phyloP scores from a whole-genome alignment of 2,113 vertebrate species.

The Cyphomyrus plagiostoma region DNA sequence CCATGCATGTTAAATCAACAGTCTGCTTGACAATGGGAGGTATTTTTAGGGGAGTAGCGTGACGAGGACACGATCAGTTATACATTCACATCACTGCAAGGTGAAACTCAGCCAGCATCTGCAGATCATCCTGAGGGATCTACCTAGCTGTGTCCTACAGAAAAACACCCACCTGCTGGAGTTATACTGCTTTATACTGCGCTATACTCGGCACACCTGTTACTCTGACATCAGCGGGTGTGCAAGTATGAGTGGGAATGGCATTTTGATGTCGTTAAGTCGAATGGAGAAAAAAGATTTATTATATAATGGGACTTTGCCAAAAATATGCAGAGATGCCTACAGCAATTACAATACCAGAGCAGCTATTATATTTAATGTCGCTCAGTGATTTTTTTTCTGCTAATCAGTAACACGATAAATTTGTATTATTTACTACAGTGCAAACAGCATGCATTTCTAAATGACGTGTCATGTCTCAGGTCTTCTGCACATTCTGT shows the following conservation, averaged over 20 bases:
- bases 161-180: not conserved
- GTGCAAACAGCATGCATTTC: conserved; percentile 13
- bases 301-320: conserved; percentile 12
- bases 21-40: not conserved
- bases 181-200: not conserved
- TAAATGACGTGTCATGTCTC: not conserved
- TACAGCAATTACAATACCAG: not conserved
- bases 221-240: not conserved
- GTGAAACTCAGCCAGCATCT: not conserved
- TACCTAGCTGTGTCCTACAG: not conserved
- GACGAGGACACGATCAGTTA: not conserved
- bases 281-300: not conserved
- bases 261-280: not conserved
- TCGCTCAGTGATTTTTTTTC: not conserved
- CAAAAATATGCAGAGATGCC: conserved; percentile 13
- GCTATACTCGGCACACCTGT: not conserved
- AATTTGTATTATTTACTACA: conserved; percentile 13
- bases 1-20: conserved; percentile 2
- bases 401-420: not conserved
- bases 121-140: not conserved
- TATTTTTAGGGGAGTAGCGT: not conserved
- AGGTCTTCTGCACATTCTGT: not conserved
- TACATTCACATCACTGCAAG: not conserved
- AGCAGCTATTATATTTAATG: not conserved
- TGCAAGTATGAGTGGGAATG: not conserved